Percentiles rank a stretch among this genome's conserved stretches.
Evolutionary conservation across 2,797 vertebrate genomes (phyloP).

Genomic region (Dendrocincla tyrannina): DNA sequence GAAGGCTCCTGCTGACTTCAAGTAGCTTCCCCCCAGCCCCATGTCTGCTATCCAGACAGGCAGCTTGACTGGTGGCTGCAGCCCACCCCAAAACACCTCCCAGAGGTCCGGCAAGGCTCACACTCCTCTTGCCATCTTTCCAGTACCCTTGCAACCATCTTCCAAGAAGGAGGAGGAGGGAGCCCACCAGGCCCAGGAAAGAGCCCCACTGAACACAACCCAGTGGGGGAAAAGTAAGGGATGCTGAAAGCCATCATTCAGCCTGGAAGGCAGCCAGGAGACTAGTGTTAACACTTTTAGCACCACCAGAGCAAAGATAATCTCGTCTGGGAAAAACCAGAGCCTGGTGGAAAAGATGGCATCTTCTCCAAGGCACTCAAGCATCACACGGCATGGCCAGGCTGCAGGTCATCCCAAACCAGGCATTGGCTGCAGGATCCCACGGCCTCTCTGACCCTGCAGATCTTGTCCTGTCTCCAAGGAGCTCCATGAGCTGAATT

Average conservation of each 20-base stretch:
- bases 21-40: background rate
- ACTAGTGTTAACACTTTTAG: slow-evolving; percentile 35
- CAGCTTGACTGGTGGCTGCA: background rate
- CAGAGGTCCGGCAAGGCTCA: background rate
- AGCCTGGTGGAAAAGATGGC: background rate
- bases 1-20: background rate
- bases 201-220: background rate
- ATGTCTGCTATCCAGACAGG: background rate
- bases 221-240: background rate
- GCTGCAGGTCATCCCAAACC: background rate
- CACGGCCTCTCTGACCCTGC: background rate
- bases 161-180: background rate
- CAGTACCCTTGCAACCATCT: background rate
- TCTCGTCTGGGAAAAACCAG: background rate
- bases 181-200: background rate
- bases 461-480: background rate
- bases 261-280: slow-evolving; percentile 33
- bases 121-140: background rate
- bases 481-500: accelerated
- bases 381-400: accelerated
- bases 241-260: background rate
- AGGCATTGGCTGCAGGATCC: background rate
- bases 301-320: background rate
- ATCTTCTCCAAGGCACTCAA: background rate
- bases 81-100: background rate